phyloP scores from a whole-genome alignment of 64 coral and sea anemone genomes.

The Stichodactyla helianthus region DNA sequence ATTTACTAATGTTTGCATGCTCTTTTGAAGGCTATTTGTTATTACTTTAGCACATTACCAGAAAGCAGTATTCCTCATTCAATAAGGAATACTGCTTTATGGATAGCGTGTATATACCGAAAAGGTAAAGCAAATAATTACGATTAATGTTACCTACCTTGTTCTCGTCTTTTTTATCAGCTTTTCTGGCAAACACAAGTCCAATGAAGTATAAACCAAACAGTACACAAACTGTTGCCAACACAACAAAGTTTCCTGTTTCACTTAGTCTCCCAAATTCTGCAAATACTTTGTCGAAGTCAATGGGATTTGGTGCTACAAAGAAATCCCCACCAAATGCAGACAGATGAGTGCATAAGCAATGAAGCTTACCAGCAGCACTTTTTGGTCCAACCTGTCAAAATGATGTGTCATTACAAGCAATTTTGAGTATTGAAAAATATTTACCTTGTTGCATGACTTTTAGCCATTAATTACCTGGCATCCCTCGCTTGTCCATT shows the following conservation, averaged over 20 bases:
- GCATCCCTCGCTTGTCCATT: conserved; percentile 80
- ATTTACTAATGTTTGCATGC: too few species aligned
- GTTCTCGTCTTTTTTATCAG: conserved; percentile 40
- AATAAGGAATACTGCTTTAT: too few species aligned
- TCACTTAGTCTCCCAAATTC: conserved; percentile 51
- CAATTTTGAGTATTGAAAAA: neutral
- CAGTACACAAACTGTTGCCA: conserved; percentile 38
- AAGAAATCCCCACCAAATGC: conserved; percentile 69
- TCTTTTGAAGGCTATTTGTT: too few species aligned
- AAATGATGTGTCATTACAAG: neutral
- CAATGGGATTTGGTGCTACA: conserved; percentile 63
- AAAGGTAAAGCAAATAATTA: too few species aligned
- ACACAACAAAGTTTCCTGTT: conserved; percentile 60
- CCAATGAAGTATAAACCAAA: conserved; percentile 39
- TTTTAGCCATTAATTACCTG: conserved; percentile 26
- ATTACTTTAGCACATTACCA: too few species aligned
- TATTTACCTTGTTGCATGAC: neutral
- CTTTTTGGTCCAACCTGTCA: conserved; percentile 52
- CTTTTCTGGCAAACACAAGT: conserved; percentile 46
- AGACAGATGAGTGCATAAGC: conserved; percentile 54
- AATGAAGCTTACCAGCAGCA: conserved; percentile 33
- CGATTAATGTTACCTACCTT: conserved; percentile 4
- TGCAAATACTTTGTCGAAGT: conserved; percentile 69
- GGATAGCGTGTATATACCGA: too few species aligned
- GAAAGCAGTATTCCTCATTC: too few species aligned